phyloP scores from a whole-genome alignment of 2,113 vertebrate genomes.

The Sakesphorus luctuosus region DNA sequence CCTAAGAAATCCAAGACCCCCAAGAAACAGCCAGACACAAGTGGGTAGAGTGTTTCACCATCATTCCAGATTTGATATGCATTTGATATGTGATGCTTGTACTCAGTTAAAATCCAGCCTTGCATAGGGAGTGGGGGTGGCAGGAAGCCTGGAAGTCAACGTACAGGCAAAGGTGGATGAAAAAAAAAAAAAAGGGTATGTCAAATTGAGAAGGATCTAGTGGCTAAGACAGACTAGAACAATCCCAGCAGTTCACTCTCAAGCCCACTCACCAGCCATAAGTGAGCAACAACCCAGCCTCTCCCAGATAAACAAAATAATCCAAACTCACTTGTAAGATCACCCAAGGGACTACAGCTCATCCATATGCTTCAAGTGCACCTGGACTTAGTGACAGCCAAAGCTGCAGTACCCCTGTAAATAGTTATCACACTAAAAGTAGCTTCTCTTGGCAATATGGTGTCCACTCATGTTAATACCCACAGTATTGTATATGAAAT shows the following conservation, averaged over 20 bases:
- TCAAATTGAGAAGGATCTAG: not conserved
- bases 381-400: not conserved
- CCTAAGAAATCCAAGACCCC: conserved; percentile 45
- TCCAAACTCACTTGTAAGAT: not conserved
- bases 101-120: not conserved
- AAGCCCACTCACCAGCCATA: not conserved
- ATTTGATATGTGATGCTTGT: not conserved
- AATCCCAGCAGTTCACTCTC: not conserved
- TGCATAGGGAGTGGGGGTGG: not conserved
- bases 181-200: not conserved
- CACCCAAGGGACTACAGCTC: not conserved
- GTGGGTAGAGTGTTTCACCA: not conserved
- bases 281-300: not conserved
- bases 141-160: not conserved
- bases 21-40: conserved; percentile 30
- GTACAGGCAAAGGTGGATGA: not conserved
- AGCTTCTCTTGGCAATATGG: not conserved
- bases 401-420: not conserved
- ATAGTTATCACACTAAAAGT: not conserved
- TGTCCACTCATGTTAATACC: not conserved
- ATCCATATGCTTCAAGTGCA: not conserved
- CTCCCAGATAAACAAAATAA: not conserved
- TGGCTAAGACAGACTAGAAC: accelerated
- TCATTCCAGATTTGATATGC: conserved; percentile 57
- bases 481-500: not conserved